phyloP scores from a whole-genome alignment of 1,140 invertebrate genomes.

The Andricus grossulariae region DNA sequence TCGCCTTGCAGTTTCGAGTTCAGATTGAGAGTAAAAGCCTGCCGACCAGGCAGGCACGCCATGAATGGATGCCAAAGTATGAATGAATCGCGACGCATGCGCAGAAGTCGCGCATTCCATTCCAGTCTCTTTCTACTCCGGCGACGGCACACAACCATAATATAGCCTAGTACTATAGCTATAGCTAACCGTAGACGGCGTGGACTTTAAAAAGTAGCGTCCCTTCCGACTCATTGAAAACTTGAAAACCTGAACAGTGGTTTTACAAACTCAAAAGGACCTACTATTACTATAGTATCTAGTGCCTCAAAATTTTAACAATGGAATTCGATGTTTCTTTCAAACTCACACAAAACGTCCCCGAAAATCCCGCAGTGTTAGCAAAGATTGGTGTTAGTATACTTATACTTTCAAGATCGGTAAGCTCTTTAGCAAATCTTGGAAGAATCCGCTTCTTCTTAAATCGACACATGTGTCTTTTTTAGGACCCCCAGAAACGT shows the following conservation, averaged over 20 bases:
- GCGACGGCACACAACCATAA: neutral
- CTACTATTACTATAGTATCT: neutral
- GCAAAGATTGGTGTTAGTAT: neutral
- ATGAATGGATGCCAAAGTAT: conserved; percentile 5
- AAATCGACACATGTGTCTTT: too few species aligned
- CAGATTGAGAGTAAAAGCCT: neutral
- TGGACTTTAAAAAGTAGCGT: conserved; percentile 20
- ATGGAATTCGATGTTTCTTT: conserved; percentile 15
- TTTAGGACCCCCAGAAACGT: too few species aligned
- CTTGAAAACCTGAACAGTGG: conserved; percentile 8
- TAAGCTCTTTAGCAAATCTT: too few species aligned
- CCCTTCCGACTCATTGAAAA: neutral
- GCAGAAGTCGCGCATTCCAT: neutral
- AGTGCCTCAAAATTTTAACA: neutral
- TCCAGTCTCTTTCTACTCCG: neutral
- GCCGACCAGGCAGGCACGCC: neutral
- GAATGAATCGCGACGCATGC: conserved; percentile 13
- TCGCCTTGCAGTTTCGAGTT: too few species aligned
- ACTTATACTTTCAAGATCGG: too few species aligned
- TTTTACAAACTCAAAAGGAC: conserved; percentile 7
- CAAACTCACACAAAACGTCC: neutral
- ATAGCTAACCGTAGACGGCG: too few species aligned
- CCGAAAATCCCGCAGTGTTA: conserved; percentile 26
- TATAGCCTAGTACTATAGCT: neutral
- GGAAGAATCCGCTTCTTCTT: too few species aligned